Base-by-base conservation (phyloP, 1,140 invertebrate species). In the Apocrypta bakeri region DNA sequence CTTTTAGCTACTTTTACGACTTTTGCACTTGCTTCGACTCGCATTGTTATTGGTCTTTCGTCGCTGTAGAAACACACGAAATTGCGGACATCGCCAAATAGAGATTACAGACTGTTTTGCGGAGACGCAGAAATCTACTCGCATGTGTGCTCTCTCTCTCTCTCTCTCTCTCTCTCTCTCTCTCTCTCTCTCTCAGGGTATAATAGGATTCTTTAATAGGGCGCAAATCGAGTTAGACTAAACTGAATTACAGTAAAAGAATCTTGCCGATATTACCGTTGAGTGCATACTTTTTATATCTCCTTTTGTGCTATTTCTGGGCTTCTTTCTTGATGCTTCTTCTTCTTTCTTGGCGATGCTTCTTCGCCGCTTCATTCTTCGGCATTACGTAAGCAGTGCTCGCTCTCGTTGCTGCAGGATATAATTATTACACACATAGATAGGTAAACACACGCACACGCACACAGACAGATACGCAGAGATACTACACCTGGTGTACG, bases 1-100 rank as follows among this genome's bases (percentile, higher is more conserved):
- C 17, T 56, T 56, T 17, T 17, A 56, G 63, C 63, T 66, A 66
- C 63, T 66, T 66, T 66, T 66, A 66, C 27, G 24, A 66, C 63
- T 66, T 66, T 66, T 66, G 24, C 24, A 66, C 24, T 29, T 66
- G 63, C 63, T 9, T 27, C 63, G 24, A 37, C 9, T 2, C 33
- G 33, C 33, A 37, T 37, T 37, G 33, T 37, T 37, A 37, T 9
- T 9, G 33, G 33, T 9, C 9, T 9, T 37, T 2, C 33, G 33
- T 2, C 33, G 2, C 33, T 37, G 3, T 2, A 9, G 33, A n/a
- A n/a, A n/a, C n/a, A n/a, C n/a, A 12, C 63, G 24, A 66, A 66
- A 56, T 56, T 56, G 48, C 48, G 48, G 48, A 17, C 48, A 56
- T 17, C 17, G 48, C 48, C 48, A 56, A 56, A 56, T 56, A n/a